These are phyloP conservation scores for Cliona cf. orientalis DNA, from an alignment of 37 sponge, comb jelly and placozoan species.

Conservation along the genomic window DNA sequence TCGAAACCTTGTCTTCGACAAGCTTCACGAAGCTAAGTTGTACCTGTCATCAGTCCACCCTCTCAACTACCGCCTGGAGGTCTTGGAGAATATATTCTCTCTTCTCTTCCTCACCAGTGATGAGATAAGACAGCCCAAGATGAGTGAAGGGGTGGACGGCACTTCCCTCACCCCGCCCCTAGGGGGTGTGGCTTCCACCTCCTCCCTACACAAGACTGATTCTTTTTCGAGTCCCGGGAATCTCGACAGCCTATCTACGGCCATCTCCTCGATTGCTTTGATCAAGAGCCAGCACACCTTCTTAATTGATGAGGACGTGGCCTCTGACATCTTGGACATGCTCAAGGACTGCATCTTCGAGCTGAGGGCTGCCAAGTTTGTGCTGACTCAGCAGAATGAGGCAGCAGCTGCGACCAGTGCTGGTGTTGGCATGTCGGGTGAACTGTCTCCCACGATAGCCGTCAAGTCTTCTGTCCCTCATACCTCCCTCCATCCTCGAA, in stretches of 20 bases:
- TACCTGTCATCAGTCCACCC: conserved; percentile 66
- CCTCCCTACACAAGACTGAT: no score
- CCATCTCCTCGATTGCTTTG: conserved; percentile 23
- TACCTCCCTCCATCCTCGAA: conserved; percentile 61
- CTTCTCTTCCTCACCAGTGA: conserved; percentile 81
- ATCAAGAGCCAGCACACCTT: conserved; percentile 59
- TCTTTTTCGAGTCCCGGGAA: not conserved
- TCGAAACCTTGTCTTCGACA: conserved; percentile 12
- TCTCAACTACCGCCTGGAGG: conserved; percentile 83
- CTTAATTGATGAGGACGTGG: conserved; percentile 47
- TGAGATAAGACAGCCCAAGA: conserved; percentile 35
- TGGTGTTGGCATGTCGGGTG: not conserved
- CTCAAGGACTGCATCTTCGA: conserved; percentile 72
- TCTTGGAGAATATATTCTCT: conserved; percentile 93
- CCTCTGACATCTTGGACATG: conserved; percentile 52
- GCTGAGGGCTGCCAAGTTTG: conserved; percentile 48
- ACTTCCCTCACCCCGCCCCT: not conserved
- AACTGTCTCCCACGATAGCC: not conserved
- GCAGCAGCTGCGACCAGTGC: not conserved
- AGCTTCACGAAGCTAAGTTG: conserved; percentile 71
- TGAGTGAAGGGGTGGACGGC: not conserved
- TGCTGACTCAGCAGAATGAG: conserved; percentile 28
- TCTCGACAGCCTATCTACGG: not conserved
- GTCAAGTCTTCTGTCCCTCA: conserved; percentile 59
- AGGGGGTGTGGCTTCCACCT: not conserved